phyloP scores from a whole-genome alignment of 2,113 vertebrate species.

The Pholis gunnellus region DNA sequence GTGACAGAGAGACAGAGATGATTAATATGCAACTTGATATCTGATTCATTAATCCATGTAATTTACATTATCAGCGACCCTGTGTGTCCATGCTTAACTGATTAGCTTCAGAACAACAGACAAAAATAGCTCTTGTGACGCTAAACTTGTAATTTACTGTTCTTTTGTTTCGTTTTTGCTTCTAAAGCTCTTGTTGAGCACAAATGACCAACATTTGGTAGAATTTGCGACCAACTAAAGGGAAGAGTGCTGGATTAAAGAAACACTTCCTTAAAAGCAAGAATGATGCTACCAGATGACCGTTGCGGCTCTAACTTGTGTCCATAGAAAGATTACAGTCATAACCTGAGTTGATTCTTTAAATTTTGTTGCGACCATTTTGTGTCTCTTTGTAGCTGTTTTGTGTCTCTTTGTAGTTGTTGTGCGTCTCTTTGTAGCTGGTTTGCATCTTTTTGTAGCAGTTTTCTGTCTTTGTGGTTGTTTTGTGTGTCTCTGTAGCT shows the following conservation, averaged over 20 bases:
- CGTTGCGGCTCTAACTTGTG: neutral
- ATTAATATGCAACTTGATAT: neutral
- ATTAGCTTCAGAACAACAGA: too few species aligned
- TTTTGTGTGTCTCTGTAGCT: neutral
- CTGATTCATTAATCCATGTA: neutral
- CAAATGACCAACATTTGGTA: neutral
- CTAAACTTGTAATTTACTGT: neutral
- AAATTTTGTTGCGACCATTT: neutral
- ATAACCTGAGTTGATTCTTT: neutral
- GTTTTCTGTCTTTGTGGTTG: too few species aligned
- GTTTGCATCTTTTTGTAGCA: neutral
- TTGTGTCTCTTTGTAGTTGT: too few species aligned
- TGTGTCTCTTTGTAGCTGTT: neutral
- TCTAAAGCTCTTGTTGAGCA: neutral
- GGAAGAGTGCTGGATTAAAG: neutral
- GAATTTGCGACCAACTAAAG: neutral
- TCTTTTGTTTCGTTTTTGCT: neutral
- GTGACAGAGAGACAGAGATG: neutral
- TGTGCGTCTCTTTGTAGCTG: neutral
- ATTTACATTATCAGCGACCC: neutral
- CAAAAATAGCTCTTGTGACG: too few species aligned
- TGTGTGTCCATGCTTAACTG: neutral
- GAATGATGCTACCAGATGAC: neutral
- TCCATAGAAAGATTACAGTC: neutral
- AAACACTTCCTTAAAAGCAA: neutral